Conservation (phyloP, 2,888 invertebrate species). For the Boloria selene region DNA sequence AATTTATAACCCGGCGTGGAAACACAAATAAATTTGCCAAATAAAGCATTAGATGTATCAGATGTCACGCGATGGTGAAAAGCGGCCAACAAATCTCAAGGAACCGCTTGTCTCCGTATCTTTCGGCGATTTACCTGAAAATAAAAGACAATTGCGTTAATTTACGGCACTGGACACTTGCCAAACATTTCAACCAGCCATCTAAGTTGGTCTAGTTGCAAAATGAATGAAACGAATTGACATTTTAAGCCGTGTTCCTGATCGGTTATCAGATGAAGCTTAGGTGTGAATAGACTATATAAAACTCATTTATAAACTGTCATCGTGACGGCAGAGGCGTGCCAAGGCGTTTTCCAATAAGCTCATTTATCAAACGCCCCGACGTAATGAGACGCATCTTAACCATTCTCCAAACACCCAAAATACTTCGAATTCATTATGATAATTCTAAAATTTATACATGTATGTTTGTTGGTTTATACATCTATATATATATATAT, state of each 20-base stretch:
- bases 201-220: conserved; percentile 73
- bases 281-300: conserved; percentile 78
- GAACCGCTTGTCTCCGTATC: conserved; percentile 59
- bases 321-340: conserved; percentile 73
- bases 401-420: conserved; percentile 58
- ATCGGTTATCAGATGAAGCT: conserved; percentile 68
- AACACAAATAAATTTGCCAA: conserved; percentile 38
- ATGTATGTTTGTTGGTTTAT: neutral
- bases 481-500: neutral
- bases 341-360: conserved; percentile 78
- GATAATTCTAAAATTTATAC: conserved; percentile 47
- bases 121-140: conserved; percentile 79
- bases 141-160: conserved; percentile 75
- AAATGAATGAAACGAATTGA: conserved; percentile 74
- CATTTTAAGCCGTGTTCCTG: conserved; percentile 63
- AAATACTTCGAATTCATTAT: conserved; percentile 69
- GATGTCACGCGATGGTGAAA: conserved; percentile 45
- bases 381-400: conserved; percentile 77
- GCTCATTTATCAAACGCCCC: conserved; percentile 77
- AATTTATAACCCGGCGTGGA: conserved; percentile 31
- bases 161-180: conserved; percentile 73
- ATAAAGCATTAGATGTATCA: conserved; percentile 41
- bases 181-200: conserved; percentile 78
- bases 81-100: conserved; percentile 54
- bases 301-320: conserved; percentile 79